Evolutionary conservation across 1,140 invertebrate genomes (phyloP), one percentile per base, ranked within the genome.

Genomic region (Hyles euphorbiae): DNA sequence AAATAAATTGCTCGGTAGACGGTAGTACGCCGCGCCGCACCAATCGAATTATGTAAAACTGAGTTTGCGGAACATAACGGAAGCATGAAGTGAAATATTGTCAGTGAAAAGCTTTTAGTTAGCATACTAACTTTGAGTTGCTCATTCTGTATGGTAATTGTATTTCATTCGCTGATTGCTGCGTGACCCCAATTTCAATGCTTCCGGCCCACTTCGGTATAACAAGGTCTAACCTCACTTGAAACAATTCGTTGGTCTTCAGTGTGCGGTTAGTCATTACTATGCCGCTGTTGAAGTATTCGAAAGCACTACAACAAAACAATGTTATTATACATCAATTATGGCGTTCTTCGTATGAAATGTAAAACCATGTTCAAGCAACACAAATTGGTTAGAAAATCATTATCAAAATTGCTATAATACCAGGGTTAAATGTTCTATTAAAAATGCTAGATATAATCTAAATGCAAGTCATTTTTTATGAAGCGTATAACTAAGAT

Each of bases 141-240:
- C 97, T 98, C 97, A 98, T 98, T 33, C 97, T 98, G 67, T 96
- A 97, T 22, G 97, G 97, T 89, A 97, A 98, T 61, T 98, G 96
- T 47, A 98, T 88, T 71, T 96, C 95, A 49, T 94, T 93, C 0
- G 96, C 96, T 55, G 93, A 93, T 84, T 98, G 96, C 46, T 96
- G 97, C 7, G 97, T 98, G 43, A 98, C 96, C 59, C 97, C 97
- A 78, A 98, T 97, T 90, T 98, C 97, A 64, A 98, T 97, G 8
- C 96, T 97, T 22, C 98, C 98, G 5, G 97, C 96, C 97, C 97
- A 98, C 89, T 98, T 98, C 22, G 95, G 94, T 2, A 98, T 96
- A 53, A 98, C 90, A 55, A 91, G 82, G 90, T 98, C 97, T 9
- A 98, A 86, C 47, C 95, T 91, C 46, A 99, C 96, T 93, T 98